These are phyloP conservation scores for Sclerodermus sp. DNA, from an alignment of 2,888 invertebrate species.

Conservation along the genomic window DNA sequence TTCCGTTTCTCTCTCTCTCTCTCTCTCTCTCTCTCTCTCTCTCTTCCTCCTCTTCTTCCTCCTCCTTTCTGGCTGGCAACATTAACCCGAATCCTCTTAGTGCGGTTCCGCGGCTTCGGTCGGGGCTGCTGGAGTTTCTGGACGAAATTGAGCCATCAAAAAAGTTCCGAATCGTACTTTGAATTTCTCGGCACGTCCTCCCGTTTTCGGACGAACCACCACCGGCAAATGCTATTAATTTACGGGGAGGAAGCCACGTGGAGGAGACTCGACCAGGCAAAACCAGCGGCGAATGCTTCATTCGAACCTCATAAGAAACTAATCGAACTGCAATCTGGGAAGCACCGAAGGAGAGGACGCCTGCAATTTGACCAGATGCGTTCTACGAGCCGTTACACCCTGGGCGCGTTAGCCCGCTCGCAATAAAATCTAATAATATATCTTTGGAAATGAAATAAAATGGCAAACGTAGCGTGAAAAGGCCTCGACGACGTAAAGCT, in stretches of 20 bases:
- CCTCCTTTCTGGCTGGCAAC: slow-evolving; percentile 18
- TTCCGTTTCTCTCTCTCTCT: slow-evolving; percentile 16
- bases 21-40: slow-evolving; percentile 13
- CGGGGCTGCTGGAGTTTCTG: slow-evolving; percentile 1
- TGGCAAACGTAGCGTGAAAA: slow-evolving; percentile 51
- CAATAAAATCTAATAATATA: slow-evolving; percentile 44
- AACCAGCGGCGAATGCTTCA: no score
- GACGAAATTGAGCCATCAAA: slow-evolving; percentile 48
- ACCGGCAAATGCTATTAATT: not conserved
- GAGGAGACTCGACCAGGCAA: not conserved
- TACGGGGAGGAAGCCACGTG: slow-evolving; percentile 1
- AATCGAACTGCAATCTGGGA: not conserved
- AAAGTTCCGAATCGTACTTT: slow-evolving; percentile 47
- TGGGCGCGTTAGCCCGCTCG: slow-evolving; percentile 7
- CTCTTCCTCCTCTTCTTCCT: not conserved
- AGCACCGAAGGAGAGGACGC: not conserved
- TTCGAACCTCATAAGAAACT: no score
- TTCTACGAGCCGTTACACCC: no score
- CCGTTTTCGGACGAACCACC: not conserved
- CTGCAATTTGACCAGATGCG: no score
- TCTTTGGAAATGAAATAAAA: slow-evolving; percentile 48
- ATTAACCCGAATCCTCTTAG: slow-evolving; percentile 29
- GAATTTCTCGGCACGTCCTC: slow-evolving; percentile 30
- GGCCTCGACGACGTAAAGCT: slow-evolving; percentile 30
- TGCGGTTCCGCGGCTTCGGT: slow-evolving; percentile 1